phyloP scores from a whole-genome alignment of 2,113 vertebrate genomes.

The Poeciliopsis prolifica region DNA sequence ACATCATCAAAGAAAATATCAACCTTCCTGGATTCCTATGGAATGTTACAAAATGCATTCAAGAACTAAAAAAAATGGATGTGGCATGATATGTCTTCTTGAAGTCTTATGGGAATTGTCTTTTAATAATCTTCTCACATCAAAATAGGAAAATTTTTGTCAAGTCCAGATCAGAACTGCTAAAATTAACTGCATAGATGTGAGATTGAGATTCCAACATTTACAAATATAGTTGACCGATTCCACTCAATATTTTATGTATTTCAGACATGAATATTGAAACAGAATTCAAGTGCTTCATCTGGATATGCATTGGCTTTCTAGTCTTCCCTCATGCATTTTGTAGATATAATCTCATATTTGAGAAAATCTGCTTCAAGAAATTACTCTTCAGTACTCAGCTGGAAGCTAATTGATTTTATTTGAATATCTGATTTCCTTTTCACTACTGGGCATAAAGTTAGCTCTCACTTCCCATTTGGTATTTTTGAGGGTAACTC shows the following conservation, averaged over 20 bases:
- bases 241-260: background rate
- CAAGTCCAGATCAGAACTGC: background rate
- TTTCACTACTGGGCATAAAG: background rate
- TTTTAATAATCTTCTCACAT: no score
- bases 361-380: background rate
- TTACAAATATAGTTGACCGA: background rate
- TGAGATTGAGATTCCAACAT: background rate
- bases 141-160: no score
- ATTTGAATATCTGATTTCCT: background rate
- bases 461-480: background rate
- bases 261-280: background rate
- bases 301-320: background rate
- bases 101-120: no score
- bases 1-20: no score
- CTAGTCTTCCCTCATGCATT: background rate
- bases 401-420: background rate
- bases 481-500: background rate
- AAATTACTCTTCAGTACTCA: background rate
- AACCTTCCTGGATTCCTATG: no score
- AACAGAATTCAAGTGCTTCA: background rate
- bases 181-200: background rate
- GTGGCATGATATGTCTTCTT: no score
- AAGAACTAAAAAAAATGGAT: no score
- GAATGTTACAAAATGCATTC: no score
- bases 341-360: slow-evolving; percentile 1